Base-by-base conservation (phyloP, 1,140 invertebrate genomes). In the Amphibalanus amphitrite region DNA sequence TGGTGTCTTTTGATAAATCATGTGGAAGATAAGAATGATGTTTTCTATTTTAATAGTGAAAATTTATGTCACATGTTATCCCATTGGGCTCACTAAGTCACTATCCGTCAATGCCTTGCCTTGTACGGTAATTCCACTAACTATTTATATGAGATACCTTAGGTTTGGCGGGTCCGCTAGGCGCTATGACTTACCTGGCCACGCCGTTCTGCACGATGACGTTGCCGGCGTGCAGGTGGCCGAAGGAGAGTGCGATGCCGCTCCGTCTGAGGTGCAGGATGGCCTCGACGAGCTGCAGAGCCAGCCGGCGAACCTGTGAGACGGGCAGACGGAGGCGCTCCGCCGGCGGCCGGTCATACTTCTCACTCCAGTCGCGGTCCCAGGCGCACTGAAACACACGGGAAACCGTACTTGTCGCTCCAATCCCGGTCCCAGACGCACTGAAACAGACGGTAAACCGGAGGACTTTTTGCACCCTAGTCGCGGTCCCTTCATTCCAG, bases 211-310 rank as follows among this genome's bases (percentile, higher is more conserved):
- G 76, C 67, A 80, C 69, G 70, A 81, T 78, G 40, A 81, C 74
- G 72, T 81, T 81, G n/a, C 79, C 80, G 64, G 78, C 78, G 70
- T 80, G 80, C 26, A 81, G 71, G 76, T 80, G 78, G 33, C 78
- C 76, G 75, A 81, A 80, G 4, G 71, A 69, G 26, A 79, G 77
- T n/a, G 65, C 78, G 72, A 80, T 79, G 67, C 79, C 78, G 72
- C 79, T 79, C 23, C 78, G 77, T 70, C 79, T 76, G 64, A 80
- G 71, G 72, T 77, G 79, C 6, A 80, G 30, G 69, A 81, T 64
- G 40, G 76, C 79, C 75, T 77, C 76, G 33, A 81, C 71, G 59
- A 81, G 74, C 71, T 81, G 80, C 71, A 76, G 76, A 3, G 79
- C 79, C 71, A 78, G 77, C 70, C 75, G 68, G 72, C 77, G 75